Evolutionary conservation across 2,888 invertebrate species (phyloP).

Genomic region (Entomobrya proxima): DNA sequence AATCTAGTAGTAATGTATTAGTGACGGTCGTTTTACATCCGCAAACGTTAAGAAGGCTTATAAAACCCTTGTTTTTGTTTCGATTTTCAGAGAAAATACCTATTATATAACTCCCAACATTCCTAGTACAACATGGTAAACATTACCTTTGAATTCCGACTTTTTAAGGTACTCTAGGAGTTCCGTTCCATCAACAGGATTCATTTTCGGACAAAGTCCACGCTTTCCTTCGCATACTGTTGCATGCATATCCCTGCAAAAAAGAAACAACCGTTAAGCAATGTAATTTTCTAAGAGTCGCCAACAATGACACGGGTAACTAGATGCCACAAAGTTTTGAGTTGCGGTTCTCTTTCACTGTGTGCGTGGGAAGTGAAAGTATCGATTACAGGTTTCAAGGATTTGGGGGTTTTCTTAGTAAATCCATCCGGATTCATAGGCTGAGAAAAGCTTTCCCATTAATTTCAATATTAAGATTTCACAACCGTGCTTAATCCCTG

Average conservation of each 20-base stretch:
- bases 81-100: too few relatives aligned
- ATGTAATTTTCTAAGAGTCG: neutral
- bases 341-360: too few relatives aligned
- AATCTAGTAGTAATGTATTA: too few relatives aligned
- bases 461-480: neutral
- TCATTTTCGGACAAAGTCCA: conserved; percentile 92
- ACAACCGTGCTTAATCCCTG: neutral
- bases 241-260: conserved; percentile 89
- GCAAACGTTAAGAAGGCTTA: too few relatives aligned
- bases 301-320: neutral
- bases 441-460: neutral
- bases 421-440: neutral
- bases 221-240: conserved; percentile 86
- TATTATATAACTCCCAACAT: too few relatives aligned
- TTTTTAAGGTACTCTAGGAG: conserved; percentile 89
- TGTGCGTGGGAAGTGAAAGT: neutral
- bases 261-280: neutral
- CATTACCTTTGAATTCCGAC: conserved; percentile 90
- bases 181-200: conserved; percentile 91
- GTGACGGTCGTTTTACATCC: too few relatives aligned
- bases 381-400: neutral
- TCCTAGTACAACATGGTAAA: neutral
- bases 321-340: neutral
- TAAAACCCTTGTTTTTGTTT: too few relatives aligned
- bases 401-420: neutral